These are phyloP conservation scores for Pedionomus torquatus DNA, from an alignment of 2,113 vertebrate genomes.

Conservation along the genomic window DNA sequence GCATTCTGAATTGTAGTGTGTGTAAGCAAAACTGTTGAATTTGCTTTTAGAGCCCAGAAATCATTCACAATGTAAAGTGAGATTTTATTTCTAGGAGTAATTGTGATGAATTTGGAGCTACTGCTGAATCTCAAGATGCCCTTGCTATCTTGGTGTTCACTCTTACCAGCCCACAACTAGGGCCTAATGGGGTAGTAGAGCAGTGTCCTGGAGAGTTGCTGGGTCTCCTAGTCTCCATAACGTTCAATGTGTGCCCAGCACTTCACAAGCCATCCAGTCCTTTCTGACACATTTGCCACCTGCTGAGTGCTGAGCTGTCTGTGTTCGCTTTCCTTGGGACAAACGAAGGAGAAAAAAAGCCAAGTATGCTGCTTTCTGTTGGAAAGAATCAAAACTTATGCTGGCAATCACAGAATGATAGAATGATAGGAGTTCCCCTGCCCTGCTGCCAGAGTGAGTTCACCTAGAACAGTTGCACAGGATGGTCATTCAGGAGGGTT, in stretches of 20 bases:
- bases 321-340: not conserved
- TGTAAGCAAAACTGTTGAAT: not conserved
- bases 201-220: not conserved
- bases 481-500: too few species aligned
- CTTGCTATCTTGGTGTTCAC: fast-evolving
- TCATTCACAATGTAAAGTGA: not conserved
- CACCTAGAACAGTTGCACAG: too few species aligned
- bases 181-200: not conserved
- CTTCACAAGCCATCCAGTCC: not conserved
- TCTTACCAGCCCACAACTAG: not conserved
- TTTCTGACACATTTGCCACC: not conserved
- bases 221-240: not conserved
- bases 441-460: too few species aligned
- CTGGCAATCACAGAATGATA: not conserved
- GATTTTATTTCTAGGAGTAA: not conserved
- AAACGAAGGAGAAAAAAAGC: not conserved
- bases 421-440: too few species aligned
- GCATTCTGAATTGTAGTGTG: not conserved
- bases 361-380: not conserved
- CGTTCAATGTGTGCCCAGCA: not conserved
- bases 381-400: not conserved
- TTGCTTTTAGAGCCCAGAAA: not conserved
- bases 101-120: not conserved
- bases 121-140: not conserved
- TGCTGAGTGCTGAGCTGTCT: not conserved